Conservation (phyloP, 1,140 invertebrate species). For the Conus ventricosus region DNA sequence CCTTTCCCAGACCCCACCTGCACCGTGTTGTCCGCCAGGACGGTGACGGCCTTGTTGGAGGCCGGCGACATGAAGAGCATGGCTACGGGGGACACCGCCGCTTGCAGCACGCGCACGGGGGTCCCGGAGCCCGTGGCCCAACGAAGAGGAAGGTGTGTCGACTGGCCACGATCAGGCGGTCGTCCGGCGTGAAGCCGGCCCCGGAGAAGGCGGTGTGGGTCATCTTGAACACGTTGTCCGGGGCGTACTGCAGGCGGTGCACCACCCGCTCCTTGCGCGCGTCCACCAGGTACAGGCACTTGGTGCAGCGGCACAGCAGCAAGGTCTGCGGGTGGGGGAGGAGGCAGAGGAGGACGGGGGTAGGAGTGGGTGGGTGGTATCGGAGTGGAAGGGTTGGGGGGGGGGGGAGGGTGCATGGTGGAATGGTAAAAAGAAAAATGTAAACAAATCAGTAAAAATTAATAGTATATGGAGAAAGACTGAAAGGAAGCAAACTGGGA, state of each 20-base stretch:
- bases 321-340: slow-evolving; percentile 35
- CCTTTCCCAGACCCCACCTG: slow-evolving; percentile 39
- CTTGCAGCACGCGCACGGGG: slow-evolving; percentile 61
- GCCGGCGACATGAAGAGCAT: slow-evolving; percentile 60
- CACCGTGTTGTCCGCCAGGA: slow-evolving; percentile 62
- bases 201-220: slow-evolving; percentile 60
- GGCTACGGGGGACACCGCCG: slow-evolving; percentile 52
- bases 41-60: slow-evolving; percentile 62
- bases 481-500: too few relatives aligned
- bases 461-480: too few relatives aligned
- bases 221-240: slow-evolving; percentile 57
- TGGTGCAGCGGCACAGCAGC: slow-evolving; percentile 55
- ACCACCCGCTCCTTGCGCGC: slow-evolving; percentile 46
- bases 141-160: slow-evolving; percentile 62
- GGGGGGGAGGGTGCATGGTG: too few relatives aligned
- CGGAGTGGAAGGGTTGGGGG: too few relatives aligned
- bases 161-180: slow-evolving; percentile 58
- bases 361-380: too few relatives aligned
- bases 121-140: slow-evolving; percentile 62
- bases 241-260: slow-evolving; percentile 55
- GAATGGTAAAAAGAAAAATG: too few relatives aligned
- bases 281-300: slow-evolving; percentile 57
- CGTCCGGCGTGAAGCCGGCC: slow-evolving; percentile 63
- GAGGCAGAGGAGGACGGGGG: too few relatives aligned
- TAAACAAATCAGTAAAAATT: not conserved